phyloP scores from a whole-genome alignment of 1,140 invertebrate species.

The Hormaphis cornu region DNA sequence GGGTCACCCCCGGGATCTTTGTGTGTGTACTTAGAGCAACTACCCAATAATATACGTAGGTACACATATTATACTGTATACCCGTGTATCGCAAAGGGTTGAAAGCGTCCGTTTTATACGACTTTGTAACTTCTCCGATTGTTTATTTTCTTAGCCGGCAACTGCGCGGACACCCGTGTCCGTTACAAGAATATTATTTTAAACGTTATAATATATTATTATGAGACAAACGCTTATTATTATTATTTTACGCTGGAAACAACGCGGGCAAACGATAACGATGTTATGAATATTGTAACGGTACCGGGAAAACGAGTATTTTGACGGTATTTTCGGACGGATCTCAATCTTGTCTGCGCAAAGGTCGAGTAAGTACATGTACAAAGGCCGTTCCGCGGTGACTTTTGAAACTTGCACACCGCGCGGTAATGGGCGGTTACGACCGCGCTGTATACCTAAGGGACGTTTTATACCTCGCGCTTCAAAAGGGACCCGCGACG shows the following conservation, averaged over 20 bases:
- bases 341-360: background rate
- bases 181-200: background rate
- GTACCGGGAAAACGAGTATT: background rate
- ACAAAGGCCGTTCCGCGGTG: no score
- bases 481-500: no score
- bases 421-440: constrained; percentile 1
- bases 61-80: no score
- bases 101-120: background rate
- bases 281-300: background rate
- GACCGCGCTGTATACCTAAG: no score
- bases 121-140: background rate
- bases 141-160: constrained; percentile 5
- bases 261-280: background rate
- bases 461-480: no score
- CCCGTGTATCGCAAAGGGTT: no score
- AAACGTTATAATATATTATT: no score
- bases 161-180: background rate
- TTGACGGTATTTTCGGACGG: background rate
- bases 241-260: background rate
- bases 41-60: no score
- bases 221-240: background rate
- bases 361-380: constrained; percentile 8
- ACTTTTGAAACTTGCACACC: background rate
- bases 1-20: background rate
- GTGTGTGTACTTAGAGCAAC: constrained; percentile 1